Base-by-base conservation (phyloP, 2,113 vertebrate species). In the Sebastes fasciatus region DNA sequence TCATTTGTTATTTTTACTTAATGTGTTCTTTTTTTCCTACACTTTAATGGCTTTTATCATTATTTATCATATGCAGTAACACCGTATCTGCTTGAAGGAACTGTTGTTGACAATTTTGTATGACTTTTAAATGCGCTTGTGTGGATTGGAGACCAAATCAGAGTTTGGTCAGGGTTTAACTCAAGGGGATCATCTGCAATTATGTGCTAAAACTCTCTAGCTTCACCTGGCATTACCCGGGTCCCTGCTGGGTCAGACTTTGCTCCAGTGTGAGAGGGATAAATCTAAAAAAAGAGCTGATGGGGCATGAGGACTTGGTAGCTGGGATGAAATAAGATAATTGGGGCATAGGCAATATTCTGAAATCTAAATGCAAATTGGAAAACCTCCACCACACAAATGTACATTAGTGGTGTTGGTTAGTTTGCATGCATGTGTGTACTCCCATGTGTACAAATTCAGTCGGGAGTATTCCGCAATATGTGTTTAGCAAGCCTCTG, bases 291-390 rank as follows among this genome's bases (percentile, higher is more conserved):
- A 88, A 82, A 80, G 67, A 61, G 69, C 70, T 66, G 79, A 77
- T 81, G 70, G 57, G 19, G 74, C 49, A 68, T 21, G 40, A 57
- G 48, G 40, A 74, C 48, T 67, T 2, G 6, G 45, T 46, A 45
- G 55, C 69, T 55, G 23, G 46, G 26, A 69, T 58, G 60, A 71
- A 74, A 68, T 54, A 40, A 60, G 60, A 46, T 65, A 63, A 70
- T 34, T 64, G 23, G 14, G 45, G 54, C 80, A 62, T 58, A 40
- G 2, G 26, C 16, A 74, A 79, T 64, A 80, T 74, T 83, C 60
- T 46, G 17, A 86, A 86, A 91, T 93, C 82, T 88, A 91, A 90
- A 91, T 91, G 89, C 82, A 93, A 93, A 93, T 93, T 89, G 73
- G 68, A 87, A 91, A 91, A 79, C 58, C 66, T 45, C 61, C 73